Base-by-base conservation (phyloP, 2,888 invertebrate species). In the Xestia c-nigrum region DNA sequence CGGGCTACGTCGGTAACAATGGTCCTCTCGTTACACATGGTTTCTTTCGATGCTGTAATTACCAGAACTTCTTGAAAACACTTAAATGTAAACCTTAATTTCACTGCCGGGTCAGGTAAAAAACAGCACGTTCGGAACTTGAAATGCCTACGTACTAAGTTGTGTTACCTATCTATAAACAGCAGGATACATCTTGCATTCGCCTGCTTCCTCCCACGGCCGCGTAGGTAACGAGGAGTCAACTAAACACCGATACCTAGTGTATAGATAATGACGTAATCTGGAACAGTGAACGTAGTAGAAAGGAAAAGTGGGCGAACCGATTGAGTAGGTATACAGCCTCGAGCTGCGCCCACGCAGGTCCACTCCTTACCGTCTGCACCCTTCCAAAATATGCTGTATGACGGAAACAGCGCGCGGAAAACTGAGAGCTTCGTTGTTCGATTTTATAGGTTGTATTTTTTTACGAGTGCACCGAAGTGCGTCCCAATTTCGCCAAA, bases 281-380 rank as follows among this genome's bases (percentile, higher is more conserved):
- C 93, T 94, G 94, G 95, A 95, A 89, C 94, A 92, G 94, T 94
- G 95, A 95, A 94, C 93, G 95, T 93, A 90, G 91, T 92, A 89
- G 96, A 96, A 95, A 96, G 96, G 95, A 96, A 96, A 96, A 96
- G 96, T 96, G 95, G 96, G 96, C 96, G 95, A 93, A 89, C 93
- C 91, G 90, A 90, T 90, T 91, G 90, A 87, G 90, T 85, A 88
- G 87, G 87, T 91, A 90, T 89, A 89, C 91, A 94, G 92, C 95
- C 96, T 96, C 95, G 96, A 90, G 87, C 80, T 84, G 90, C 93
- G 92, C 96, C 96, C 88, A 96, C 96, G 94, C 94, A 81, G 75
- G 85, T 89, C 85, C 87, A 85, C 90, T 90, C 88, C 89, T 89
- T 89, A 88, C 83, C 88, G 88, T 90, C 88, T 91, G 86, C 90